A percentile compares a stretch with the other conserved stretches of the same genome.
phyloP scores from a whole-genome alignment of 2,113 vertebrate species.

The Hymenochirus boettgeri region DNA sequence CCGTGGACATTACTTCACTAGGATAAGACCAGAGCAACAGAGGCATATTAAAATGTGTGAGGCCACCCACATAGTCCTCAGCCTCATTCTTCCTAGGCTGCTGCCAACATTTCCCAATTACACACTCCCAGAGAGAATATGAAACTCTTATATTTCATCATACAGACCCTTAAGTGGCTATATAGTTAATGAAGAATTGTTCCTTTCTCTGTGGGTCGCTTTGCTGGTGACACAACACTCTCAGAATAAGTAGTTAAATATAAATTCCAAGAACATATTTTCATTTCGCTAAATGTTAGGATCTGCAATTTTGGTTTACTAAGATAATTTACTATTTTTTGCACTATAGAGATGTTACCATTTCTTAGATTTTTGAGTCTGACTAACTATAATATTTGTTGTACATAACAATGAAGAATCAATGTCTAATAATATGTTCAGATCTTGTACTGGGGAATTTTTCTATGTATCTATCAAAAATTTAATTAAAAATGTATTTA shows the following conservation, averaged over 20 bases:
- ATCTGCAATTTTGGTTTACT: no score
- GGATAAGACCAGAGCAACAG: slow-evolving; percentile 8
- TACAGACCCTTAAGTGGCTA: slow-evolving; percentile 25
- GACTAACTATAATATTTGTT: no score
- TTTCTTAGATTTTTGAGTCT: no score
- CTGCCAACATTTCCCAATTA: slow-evolving; percentile 31
- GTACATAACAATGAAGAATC: no score
- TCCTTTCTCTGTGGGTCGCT: slow-evolving; percentile 17
- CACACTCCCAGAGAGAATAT: slow-evolving; percentile 35
- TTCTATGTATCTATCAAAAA: no score
- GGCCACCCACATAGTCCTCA: slow-evolving; percentile 31
- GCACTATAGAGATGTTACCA: no score
- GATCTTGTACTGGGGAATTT: no score
- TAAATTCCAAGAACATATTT: background rate
- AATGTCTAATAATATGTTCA: no score
- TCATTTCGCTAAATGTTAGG: background rate
- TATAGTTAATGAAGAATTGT: slow-evolving; percentile 33
- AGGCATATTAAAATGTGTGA: slow-evolving; percentile 16
- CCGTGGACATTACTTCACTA: slow-evolving; percentile 16
- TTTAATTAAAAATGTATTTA: no score
- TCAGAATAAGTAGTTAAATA: background rate
- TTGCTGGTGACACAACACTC: slow-evolving; percentile 16
- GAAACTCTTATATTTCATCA: slow-evolving; percentile 38
- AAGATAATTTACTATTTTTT: no score
- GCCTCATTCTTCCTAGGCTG: slow-evolving; percentile 19